Conservation (phyloP, 2,113 vertebrate genomes). For the Chionodraco myersi region DNA sequence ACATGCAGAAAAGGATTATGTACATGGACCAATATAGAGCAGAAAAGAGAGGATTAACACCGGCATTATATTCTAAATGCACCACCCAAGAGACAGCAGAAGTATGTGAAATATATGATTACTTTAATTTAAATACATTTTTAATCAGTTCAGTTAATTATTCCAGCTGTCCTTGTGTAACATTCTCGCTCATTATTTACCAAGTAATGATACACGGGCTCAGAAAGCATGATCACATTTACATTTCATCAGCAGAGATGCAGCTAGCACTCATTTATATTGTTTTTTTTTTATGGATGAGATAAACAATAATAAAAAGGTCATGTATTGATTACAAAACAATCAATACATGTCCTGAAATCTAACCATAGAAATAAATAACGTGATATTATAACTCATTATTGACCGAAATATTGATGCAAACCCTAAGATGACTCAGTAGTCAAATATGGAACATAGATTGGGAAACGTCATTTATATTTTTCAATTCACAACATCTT, state of each 20-base stretch:
- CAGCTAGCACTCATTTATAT: constrained; percentile 22
- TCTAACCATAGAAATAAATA: constrained; percentile 1
- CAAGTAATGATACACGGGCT: background rate
- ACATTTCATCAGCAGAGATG: constrained; percentile 19
- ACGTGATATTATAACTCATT: background rate
- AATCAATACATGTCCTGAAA: constrained; percentile 8
- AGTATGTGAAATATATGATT: constrained; percentile 7
- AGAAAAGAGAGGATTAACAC: constrained; percentile 67
- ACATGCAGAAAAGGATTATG: constrained; percentile 67
- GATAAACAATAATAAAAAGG: background rate
- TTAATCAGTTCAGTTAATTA: background rate
- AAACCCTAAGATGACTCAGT: background rate
- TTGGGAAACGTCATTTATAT: background rate
- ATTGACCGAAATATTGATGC: background rate
- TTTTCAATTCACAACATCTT: background rate
- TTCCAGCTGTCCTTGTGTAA: background rate
- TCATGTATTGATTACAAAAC: background rate
- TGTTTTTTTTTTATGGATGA: background rate
- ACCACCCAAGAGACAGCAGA: constrained; percentile 22
- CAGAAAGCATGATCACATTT: background rate
- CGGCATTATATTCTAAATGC: constrained; percentile 53
- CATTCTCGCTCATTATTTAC: background rate
- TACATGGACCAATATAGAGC: constrained; percentile 71
- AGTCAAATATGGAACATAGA: background rate
- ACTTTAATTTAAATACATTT: background rate